Evolutionary conservation across 2,888 invertebrate genomes (phyloP).

Genomic region (Chorisops tibialis): DNA sequence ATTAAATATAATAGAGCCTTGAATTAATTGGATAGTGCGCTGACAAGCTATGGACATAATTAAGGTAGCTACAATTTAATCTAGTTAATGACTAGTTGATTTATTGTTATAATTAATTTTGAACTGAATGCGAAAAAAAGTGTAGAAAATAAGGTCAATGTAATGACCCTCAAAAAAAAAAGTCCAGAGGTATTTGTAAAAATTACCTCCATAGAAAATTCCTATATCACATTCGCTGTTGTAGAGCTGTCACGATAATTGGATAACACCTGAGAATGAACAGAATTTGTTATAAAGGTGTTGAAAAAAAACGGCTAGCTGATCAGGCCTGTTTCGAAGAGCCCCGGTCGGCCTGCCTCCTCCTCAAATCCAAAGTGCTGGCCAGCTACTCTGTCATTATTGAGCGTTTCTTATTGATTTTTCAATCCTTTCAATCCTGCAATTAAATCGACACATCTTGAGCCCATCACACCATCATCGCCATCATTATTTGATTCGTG

Average conservation of each 20-base stretch:
- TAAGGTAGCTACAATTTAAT: no score
- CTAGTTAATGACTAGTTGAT: no score
- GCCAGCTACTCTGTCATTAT: slow-evolving; percentile 25
- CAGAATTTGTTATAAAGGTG: neutral
- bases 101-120: no score
- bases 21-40: no score
- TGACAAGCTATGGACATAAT: no score
- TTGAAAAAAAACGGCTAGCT: slow-evolving; percentile 13
- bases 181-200: no score
- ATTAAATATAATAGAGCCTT: no score
- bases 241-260: slow-evolving; percentile 20
- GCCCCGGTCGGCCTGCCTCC: neutral
- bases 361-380: slow-evolving; percentile 12
- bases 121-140: no score
- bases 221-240: slow-evolving; percentile 1
- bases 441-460: slow-evolving; percentile 21
- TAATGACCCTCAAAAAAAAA: no score
- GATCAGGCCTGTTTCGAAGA: slow-evolving; percentile 10
- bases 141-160: no score
- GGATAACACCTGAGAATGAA: slow-evolving; percentile 19
- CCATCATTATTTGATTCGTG: slow-evolving; percentile 22
- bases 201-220: no score
- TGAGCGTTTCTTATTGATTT: slow-evolving; percentile 21
- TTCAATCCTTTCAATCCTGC: slow-evolving; percentile 21
- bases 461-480: slow-evolving; percentile 16